Conservation (phyloP, 2,797 vertebrate genomes). For the Pangasius larnaudii region DNA sequence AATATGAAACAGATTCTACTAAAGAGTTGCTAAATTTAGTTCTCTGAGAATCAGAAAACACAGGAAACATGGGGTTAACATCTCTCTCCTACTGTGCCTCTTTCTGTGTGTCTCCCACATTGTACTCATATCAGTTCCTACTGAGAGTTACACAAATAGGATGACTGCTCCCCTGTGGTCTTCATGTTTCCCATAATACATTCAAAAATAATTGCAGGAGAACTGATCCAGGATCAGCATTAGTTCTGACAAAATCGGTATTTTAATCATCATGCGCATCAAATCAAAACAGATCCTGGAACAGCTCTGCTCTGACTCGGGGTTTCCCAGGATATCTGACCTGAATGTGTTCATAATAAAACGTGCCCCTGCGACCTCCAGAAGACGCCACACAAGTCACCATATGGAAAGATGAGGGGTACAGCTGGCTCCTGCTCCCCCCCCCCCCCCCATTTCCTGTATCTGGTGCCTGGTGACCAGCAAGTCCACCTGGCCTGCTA, state of each 20-base stretch:
- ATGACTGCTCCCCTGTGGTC: conserved; percentile 27
- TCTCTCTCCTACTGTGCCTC: conserved; percentile 19
- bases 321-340: conserved; percentile 40
- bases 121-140: conserved; percentile 9
- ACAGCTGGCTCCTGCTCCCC: neutral
- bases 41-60: conserved; percentile 47
- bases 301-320: conserved; percentile 1
- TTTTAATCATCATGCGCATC: neutral
- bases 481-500: neutral
- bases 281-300: conserved; percentile 8
- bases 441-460: conserved; percentile 18
- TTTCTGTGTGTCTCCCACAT: conserved; percentile 9
- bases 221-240: conserved; percentile 24
- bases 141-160: conserved; percentile 29
- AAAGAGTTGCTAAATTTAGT: conserved; percentile 45
- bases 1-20: conserved; percentile 30
- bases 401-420: neutral
- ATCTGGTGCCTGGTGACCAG: neutral
- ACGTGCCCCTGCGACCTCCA: neutral
- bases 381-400: conserved; percentile 9
- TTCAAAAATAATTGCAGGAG: conserved; percentile 5
- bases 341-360: neutral
- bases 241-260: neutral
- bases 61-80: conserved; percentile 44
- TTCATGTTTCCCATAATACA: conserved; percentile 36